These are phyloP conservation scores for Mobula birostris DNA, from an alignment of 2,113 vertebrate genomes.

Conservation along the genomic window DNA sequence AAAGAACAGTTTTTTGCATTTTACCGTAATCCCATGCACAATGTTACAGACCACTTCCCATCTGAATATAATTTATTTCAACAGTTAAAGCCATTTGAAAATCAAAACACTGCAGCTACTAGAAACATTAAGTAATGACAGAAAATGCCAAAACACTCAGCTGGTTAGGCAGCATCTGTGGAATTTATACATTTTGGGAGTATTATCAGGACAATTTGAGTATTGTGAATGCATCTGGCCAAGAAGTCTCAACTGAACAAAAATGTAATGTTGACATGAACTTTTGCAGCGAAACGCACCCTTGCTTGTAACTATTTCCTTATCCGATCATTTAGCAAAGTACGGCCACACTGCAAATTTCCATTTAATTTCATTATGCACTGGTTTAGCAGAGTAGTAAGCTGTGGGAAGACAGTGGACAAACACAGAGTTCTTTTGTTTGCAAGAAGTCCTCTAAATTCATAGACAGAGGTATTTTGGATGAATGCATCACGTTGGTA, in stretches of 20 bases:
- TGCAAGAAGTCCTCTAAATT: background rate
- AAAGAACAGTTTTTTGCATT: slow-evolving; percentile 48
- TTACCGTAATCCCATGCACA: slow-evolving; percentile 67
- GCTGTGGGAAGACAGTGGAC: background rate
- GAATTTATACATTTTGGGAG: slow-evolving; percentile 83
- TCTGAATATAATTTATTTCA: slow-evolving; percentile 58
- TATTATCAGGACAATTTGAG: slow-evolving; percentile 38
- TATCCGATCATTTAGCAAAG: background rate
- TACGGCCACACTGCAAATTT: background rate
- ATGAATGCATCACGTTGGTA: background rate
- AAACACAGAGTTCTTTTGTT: background rate
- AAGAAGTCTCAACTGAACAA: background rate
- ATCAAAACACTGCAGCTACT: too few relatives aligned
- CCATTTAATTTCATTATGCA: background rate
- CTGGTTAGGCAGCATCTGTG: too few relatives aligned
- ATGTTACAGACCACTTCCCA: slow-evolving; percentile 56
- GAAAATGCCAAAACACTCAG: too few relatives aligned
- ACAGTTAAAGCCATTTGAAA: slow-evolving; percentile 68
- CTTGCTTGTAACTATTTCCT: background rate
- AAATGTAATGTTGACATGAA: background rate
- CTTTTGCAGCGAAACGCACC: background rate
- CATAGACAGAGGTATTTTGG: background rate
- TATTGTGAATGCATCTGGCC: background rate
- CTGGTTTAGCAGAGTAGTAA: background rate
- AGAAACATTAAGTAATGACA: too few relatives aligned